Evolutionary conservation across 2,113 vertebrate species (phyloP), one percentile per base, ranked within the genome.

Genomic region (Crotophaga sulcirostris): DNA sequence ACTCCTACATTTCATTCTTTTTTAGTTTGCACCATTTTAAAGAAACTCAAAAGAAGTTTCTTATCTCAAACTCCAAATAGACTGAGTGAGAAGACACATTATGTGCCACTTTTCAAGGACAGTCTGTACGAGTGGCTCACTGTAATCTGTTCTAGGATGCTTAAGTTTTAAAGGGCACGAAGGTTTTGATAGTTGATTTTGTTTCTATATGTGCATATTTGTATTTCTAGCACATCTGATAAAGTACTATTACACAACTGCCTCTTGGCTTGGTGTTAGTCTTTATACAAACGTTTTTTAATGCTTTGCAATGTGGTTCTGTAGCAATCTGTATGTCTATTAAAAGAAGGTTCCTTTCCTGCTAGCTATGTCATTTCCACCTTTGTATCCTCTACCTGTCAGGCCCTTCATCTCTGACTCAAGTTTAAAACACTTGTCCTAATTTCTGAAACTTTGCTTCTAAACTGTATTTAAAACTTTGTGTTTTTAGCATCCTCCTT

Each of bases 131-230:
- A 86, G 76, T 91, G 36, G n/a, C 62, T 92, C 25, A 21, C 51
- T 85, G 63, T 86, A 56, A 88, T 89, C 58, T 97, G 74, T 64
- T 84, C 68, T 89, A 54, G 89, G 56, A 55, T 66, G 81, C 60
- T 72, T 80, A 78, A 38, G 76, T 93, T 92, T 67, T 94, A 70
- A 92, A 97, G 96, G 91, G 77, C 69, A 86, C 76, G 80, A 56
- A 84, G 94, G 89, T 95, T 97, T 92, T 66, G 89, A 75, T 88
- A 54, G 87, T 54, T 91, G 87, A 93, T 55, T 64, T 95, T 95
- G 86, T 93, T 97, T 89, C 83, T 92, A 14, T 94, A 13, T 44
- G 33, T 90, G 83, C 51, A 47, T 84, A 78, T 89, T 92, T 92
- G 29, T 92, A 75, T 91, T 95, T 92, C 25, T 70, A 95, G 87